Conservation (phyloP, 1,140 invertebrate species). For the Proctacanthus coquilletti region DNA sequence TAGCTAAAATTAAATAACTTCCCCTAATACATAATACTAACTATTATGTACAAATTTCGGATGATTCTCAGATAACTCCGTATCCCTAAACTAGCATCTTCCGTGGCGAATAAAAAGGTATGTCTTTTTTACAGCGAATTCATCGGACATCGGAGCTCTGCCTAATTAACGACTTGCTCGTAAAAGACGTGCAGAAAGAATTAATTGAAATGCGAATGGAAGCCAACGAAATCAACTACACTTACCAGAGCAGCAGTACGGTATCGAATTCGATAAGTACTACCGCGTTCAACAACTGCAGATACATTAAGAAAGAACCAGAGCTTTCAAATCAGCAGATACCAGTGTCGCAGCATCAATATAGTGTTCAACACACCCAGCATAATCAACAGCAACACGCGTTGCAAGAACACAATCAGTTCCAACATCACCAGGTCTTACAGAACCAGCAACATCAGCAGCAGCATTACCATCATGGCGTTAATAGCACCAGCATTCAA, state of each 20-base stretch:
- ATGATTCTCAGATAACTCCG: not conserved
- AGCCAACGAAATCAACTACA: constrained; percentile 4
- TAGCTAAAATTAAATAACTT: no score
- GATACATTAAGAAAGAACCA: no score
- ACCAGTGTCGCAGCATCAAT: no score
- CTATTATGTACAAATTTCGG: not conserved
- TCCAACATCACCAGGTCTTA: not conserved
- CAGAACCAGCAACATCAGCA: constrained; percentile 2
- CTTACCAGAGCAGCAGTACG: constrained; percentile 1
- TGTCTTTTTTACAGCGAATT: not conserved
- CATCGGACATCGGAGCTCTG: constrained; percentile 24
- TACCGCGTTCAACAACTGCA: no score
- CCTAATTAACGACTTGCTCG: constrained; percentile 23
- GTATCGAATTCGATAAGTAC: not conserved
- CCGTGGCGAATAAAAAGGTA: no score
- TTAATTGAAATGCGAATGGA: constrained; percentile 16
- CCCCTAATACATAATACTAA: no score
- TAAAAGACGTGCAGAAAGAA: constrained; percentile 22
- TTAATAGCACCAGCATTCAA: no score
- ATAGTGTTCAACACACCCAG: no score
- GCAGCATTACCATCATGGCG: not conserved
- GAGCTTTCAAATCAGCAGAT: no score
- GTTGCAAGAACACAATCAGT: not conserved
- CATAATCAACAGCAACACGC: not conserved
- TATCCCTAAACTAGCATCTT: constrained; percentile 11